Evolutionary conservation across 2,797 vertebrate genomes (phyloP).

Genomic region (Gobionotothen gibberifrons): DNA sequence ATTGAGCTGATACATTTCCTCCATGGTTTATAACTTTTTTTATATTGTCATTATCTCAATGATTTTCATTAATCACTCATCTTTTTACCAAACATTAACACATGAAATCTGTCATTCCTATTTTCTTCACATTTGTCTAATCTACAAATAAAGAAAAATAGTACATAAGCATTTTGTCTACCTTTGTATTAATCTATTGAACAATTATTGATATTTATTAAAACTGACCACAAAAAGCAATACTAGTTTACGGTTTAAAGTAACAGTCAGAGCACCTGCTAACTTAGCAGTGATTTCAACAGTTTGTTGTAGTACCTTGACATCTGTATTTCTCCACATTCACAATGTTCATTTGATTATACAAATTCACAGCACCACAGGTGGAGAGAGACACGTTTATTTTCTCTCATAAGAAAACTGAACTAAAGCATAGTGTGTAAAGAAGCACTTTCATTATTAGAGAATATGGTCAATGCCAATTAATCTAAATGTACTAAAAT

Average conservation of each 20-base stretch:
- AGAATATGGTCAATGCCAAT: not conserved
- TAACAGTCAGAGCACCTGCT: no score
- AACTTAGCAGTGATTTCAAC: not conserved
- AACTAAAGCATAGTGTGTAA: not conserved
- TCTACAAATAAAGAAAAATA: not conserved
- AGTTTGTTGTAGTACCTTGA: not conserved
- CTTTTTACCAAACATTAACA: not conserved
- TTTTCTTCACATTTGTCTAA: not conserved
- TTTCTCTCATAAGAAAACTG: not conserved
- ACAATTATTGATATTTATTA: no score
- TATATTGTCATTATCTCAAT: not conserved
- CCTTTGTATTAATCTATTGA: no score
- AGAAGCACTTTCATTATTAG: not conserved
- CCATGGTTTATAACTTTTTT: not conserved
- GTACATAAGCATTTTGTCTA: not conserved
- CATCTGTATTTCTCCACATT: not conserved
- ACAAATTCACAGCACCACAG: not conserved
- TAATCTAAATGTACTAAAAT: not conserved
- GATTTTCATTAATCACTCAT: not conserved
- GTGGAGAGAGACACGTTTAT: not conserved
- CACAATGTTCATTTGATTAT: not conserved
- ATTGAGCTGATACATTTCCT: slow-evolving; percentile 3
- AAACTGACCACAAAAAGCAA: no score
- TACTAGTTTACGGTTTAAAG: no score
- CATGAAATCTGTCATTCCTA: not conserved